Evolutionary conservation across 23 tunicate species (phyloP).

Genomic region (Halocynthia aurantium): DNA sequence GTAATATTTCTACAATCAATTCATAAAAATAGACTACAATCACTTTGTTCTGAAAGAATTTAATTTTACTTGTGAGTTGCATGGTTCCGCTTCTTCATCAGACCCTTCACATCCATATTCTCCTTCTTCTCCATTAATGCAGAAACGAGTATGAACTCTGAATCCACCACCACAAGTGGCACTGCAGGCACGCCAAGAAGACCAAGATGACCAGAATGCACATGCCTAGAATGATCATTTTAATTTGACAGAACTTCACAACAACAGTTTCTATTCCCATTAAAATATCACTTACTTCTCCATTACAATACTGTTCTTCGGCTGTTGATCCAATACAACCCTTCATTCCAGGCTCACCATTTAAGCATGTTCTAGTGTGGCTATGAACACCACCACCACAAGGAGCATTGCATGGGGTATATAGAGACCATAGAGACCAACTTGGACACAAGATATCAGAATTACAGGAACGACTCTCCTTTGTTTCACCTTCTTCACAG

Average conservation of each 20-base stretch:
- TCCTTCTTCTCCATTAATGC: conserved; percentile 47
- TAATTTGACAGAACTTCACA: background rate
- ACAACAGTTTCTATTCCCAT: background rate
- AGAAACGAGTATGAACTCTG: conserved; percentile 39
- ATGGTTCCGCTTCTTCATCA: conserved; percentile 26
- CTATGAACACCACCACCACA: conserved; percentile 63
- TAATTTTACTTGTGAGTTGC: conserved; percentile 39
- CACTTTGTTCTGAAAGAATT: background rate
- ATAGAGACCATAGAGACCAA: conserved; percentile 75
- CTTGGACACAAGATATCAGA: conserved; percentile 39
- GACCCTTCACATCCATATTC: conserved; percentile 52
- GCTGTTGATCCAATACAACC: conserved; percentile 43
- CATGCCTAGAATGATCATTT: conserved; percentile 33
- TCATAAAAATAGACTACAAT: too few relatives aligned
- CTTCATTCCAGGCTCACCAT: conserved; percentile 30
- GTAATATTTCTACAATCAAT: too few relatives aligned
- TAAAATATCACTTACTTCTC: conserved; percentile 29
- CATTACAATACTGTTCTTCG: conserved; percentile 47
- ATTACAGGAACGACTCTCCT: conserved; percentile 14
- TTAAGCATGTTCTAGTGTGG: conserved; percentile 33
- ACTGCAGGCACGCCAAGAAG: conserved; percentile 53
- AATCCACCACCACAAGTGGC: conserved; percentile 47
- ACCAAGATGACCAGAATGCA: conserved; percentile 64
- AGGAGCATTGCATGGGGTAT: conserved; percentile 42
- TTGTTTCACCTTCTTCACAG: conserved; percentile 42